phyloP scores from a whole-genome alignment of 2,888 invertebrate species.

The Ennomos erosarius region DNA sequence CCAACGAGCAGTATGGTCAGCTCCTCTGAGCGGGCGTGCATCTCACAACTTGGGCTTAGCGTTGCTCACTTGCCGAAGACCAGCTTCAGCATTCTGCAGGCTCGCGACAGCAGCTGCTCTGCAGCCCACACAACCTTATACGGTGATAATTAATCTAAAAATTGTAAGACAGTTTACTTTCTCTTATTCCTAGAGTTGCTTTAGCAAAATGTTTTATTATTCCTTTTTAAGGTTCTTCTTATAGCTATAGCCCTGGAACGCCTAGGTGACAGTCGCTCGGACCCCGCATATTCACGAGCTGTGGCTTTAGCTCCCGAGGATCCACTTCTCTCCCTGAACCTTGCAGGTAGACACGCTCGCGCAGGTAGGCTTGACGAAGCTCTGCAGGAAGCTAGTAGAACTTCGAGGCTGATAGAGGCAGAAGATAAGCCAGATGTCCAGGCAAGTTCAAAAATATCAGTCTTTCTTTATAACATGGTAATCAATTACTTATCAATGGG shows the following conservation, averaged over 20 bases:
- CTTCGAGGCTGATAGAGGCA: slow-evolving; percentile 54
- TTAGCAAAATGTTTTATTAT: no score
- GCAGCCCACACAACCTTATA: slow-evolving; percentile 68
- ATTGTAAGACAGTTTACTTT: background rate
- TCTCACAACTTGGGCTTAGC: slow-evolving; percentile 71
- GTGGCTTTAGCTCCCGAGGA: slow-evolving; percentile 60
- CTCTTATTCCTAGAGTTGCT: no score
- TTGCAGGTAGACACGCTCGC: slow-evolving; percentile 69
- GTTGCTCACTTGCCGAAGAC: slow-evolving; percentile 65
- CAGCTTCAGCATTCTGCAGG: slow-evolving; percentile 74
- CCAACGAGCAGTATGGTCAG: slow-evolving; percentile 68
- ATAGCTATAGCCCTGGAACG: slow-evolving; percentile 74
- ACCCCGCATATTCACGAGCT: slow-evolving; percentile 70
- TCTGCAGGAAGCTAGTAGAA: slow-evolving; percentile 53
- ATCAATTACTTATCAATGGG: no score
- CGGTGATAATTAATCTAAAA: slow-evolving; percentile 33
- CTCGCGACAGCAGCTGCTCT: slow-evolving; percentile 73
- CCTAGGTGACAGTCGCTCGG: slow-evolving; percentile 68
- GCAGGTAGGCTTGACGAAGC: slow-evolving; percentile 60
- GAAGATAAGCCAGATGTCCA: slow-evolving; percentile 63
- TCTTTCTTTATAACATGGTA: no score
- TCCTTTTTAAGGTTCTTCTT: slow-evolving; percentile 62
- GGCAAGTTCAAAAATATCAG: slow-evolving; percentile 43
- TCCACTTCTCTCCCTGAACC: slow-evolving; percentile 66
- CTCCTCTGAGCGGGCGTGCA: slow-evolving; percentile 72